Conservation (phyloP, 2,113 vertebrate species). For the Paedocypris sp. region DNA sequence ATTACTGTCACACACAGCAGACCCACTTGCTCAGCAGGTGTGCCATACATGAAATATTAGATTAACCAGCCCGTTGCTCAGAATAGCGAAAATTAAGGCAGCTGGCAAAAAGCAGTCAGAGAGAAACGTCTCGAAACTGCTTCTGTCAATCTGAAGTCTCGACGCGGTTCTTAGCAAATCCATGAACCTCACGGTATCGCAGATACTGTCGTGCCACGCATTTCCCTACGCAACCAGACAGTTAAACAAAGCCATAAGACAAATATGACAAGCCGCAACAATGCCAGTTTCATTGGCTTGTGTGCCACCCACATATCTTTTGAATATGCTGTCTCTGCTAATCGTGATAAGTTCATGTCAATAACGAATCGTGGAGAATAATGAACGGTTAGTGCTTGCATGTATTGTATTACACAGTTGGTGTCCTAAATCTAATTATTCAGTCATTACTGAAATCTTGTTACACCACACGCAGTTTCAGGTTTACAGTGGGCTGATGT, state of each 20-base stretch:
- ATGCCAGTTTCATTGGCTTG: conserved; percentile 1
- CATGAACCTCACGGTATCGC: not conserved
- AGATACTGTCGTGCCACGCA: not conserved
- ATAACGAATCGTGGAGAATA: conserved; percentile 19
- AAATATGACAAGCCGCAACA: conserved; percentile 22
- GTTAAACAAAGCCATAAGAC: conserved; percentile 7
- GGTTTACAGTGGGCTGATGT: conserved; percentile 2
- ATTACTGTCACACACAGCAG: conserved; percentile 11
- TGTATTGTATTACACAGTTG: conserved; percentile 21
- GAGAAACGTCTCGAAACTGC: conserved; percentile 4
- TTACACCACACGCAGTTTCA: conserved; percentile 5
- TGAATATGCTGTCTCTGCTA: conserved; percentile 19
- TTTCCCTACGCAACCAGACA: conserved; percentile 4
- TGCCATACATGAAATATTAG: not conserved
- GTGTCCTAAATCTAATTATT: conserved; percentile 17
- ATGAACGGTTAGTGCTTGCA: conserved; percentile 1
- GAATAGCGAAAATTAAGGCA: not conserved
- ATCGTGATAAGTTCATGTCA: conserved; percentile 14
- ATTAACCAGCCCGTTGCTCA: not conserved
- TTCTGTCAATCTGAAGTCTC: not conserved
- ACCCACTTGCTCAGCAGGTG: conserved; percentile 6
- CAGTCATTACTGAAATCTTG: conserved; percentile 11
- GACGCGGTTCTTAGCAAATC: not conserved
- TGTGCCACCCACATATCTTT: conserved; percentile 21
- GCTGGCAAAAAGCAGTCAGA: not conserved